Evolutionary conservation across 1,140 invertebrate genomes (phyloP).

Genomic region (Rhagoletis pomonella): DNA sequence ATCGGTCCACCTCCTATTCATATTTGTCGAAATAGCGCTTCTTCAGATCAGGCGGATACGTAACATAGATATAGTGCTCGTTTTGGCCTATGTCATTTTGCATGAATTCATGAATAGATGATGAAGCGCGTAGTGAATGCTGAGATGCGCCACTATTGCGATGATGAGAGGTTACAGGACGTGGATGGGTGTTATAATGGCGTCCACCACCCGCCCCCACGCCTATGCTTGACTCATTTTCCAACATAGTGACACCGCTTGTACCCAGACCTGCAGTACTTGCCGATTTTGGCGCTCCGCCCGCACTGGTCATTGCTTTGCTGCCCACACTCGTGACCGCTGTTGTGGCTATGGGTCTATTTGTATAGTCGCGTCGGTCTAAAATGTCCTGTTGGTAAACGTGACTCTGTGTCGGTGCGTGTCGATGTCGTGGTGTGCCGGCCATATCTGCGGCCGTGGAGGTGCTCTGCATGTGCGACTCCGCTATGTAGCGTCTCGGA

Average conservation of each 20-base stretch:
- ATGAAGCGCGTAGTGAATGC: conserved; percentile 69
- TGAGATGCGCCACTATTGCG: conserved; percentile 69
- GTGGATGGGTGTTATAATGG: conserved; percentile 70
- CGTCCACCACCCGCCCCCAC: conserved; percentile 57
- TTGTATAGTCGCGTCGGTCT: conserved; percentile 74
- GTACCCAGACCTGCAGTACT: conserved; percentile 57
- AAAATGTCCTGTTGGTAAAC: conserved; percentile 74
- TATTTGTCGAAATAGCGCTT: conserved; percentile 87
- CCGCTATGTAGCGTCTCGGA: conserved; percentile 70
- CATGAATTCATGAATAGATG: conserved; percentile 71
- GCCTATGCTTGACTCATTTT: conserved; percentile 40
- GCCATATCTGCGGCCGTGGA: conserved; percentile 60
- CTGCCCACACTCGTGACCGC: conserved; percentile 53
- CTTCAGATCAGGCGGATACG: conserved; percentile 89
- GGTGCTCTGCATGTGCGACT: conserved; percentile 68
- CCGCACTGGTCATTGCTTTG: conserved; percentile 43
- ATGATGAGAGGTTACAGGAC: conserved; percentile 68
- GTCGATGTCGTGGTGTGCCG: conserved; percentile 63
- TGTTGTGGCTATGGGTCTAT: conserved; percentile 64
- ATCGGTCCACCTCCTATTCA: conserved; percentile 63
- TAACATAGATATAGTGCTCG: conserved; percentile 89
- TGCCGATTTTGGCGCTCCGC: conserved; percentile 54
- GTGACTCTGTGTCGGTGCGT: conserved; percentile 70
- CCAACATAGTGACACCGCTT: conserved; percentile 53
- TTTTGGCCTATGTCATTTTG: conserved; percentile 74